Base-by-base conservation (phyloP, 2,888 invertebrate genomes). In the Xylota segnis region DNA sequence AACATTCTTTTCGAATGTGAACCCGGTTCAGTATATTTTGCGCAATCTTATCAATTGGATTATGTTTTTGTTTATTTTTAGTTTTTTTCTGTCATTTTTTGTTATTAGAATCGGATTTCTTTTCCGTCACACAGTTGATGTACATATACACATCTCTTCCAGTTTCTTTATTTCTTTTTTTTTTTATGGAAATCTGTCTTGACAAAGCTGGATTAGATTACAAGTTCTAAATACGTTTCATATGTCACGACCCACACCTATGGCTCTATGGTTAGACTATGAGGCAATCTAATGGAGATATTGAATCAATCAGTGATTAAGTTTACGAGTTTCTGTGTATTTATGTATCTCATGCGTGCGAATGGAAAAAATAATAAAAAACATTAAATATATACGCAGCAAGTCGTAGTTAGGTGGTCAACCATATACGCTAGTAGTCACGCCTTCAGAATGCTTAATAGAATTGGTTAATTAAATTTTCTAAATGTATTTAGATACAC, bases 11-110 rank as follows among this genome's bases (percentile, higher is more conserved):
- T 32, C 37, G 14, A 59, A 47, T 45, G 29, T 43, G 47, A 45
- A 34, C 32, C 32, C 27, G 58, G 66, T 66, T 58, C 66, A 45
- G 29, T 54, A 0, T 27, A 47, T 65, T 74, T 75, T 76, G 82
- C 75, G 82, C 75, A 74, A 78, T 78, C 78, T 78, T 78, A 78
- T 78, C 78, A 74, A 74, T 65, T 74, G 66, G 79, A 76, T 76
- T 74, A 82, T 76, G 76, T 82, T 76, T 76, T 82, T 68, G 75
- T 82, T 76, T 70, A 76, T 82, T 76, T 82, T 82, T 78, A 71
- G 66, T 23, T 12, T 10, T 78, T 70, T 61, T 54, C 40, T 52
- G 43, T 4, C 18, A 63, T 58, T 14, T 56, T 77, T 59, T 47
- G 66, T 75, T 58, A 47, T 63, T 23, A 45, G 6, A 65, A 52